Base-by-base conservation (phyloP, 2,888 invertebrate genomes). In the Epinotia ramella region DNA sequence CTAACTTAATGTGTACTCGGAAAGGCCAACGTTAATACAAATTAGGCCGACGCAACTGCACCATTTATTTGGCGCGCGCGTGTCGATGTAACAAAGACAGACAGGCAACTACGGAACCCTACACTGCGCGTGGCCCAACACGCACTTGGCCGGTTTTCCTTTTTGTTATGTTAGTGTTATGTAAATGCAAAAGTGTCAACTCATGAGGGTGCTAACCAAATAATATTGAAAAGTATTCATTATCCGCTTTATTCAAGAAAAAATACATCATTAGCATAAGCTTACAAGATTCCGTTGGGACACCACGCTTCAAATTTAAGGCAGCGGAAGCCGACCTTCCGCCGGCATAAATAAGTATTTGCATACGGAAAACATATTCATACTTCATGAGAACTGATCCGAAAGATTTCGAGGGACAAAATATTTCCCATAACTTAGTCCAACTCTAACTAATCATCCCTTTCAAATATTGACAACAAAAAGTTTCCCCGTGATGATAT, bases 401-500 rank as follows among this genome's bases (percentile, higher is more conserved):
- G 49, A 76, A 67, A 67, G 62, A 72, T 72, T 66, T 20, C 3
- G 16, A 56, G 75, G 62, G 71, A 72, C 76, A 76, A 71, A 71
- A 67, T 67, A 72, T 67, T 24, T 70, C 28, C 40, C 40, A 57
- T 60, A 71, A 75, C 76, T 53, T 46, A 49, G 66, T 60, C 64
- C 76, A 67, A 76, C 56, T 76, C 62, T 67, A 76, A 72, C 76
- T 76, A 76, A 76, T 76, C 71, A 75, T 75, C 67, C 72, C 67
- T 67, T 76, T 72, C 72, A 67, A 56, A 63, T 75, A 76, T 72
- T 76, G 76, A 67, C 60, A 76, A 72, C 73, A 67, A 71, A 72
- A 76, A 76, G 72, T 76, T 76, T 66, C 53, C 5, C 56, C 24
- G 57, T 67, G 66, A 73, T 73, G 73, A 72, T 76, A 72, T 76